phyloP scores from a whole-genome alignment of 2,113 vertebrate species.

The Pachypanchax playfairii region DNA sequence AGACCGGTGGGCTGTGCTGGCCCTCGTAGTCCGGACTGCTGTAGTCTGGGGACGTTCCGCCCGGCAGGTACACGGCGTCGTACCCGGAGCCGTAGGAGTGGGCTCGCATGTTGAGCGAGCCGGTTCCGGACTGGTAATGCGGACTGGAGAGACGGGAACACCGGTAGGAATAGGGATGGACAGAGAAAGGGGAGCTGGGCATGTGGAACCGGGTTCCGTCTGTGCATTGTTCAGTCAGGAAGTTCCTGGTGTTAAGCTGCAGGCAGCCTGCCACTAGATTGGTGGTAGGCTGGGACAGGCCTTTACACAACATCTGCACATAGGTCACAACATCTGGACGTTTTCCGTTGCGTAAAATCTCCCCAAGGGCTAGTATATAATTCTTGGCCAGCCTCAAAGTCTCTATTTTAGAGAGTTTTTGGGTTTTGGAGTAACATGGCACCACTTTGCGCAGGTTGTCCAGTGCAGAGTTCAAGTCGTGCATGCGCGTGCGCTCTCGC shows the following conservation, averaged over 20 bases:
- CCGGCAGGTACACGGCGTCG: conserved; percentile 85
- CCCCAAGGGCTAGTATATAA: conserved; percentile 96
- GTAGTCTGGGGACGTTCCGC: conserved; percentile 92
- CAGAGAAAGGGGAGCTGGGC: conserved; percentile 89
- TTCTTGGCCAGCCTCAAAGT: conserved; percentile 95
- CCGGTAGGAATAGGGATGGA: conserved; percentile 91
- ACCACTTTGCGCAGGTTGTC: conserved; percentile 99
- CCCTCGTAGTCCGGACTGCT: conserved; percentile 95
- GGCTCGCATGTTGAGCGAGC: conserved; percentile 84
- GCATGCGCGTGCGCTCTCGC: conserved; percentile 97
- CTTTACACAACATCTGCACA: conserved; percentile 96
- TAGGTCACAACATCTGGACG: conserved; percentile 94
- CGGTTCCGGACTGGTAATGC: conserved; percentile 86
- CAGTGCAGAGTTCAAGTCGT: conserved; percentile 96
- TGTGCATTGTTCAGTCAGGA: conserved; percentile 91
- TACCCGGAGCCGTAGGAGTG: conserved; percentile 89
- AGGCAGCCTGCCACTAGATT: conserved; percentile 94
- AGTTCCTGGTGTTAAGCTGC: conserved; percentile 96
- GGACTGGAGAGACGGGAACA: conserved; percentile 91
- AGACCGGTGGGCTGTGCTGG: conserved; percentile 91
- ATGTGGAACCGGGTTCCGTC: conserved; percentile 89
- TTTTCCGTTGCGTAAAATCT: conserved; percentile 96
- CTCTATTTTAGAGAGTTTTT: conserved; percentile 98
- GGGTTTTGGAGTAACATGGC: conserved; percentile 97
- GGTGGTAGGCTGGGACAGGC: conserved; percentile 93